Evolutionary conservation across 1,140 invertebrate species (phyloP).

Genomic region (Drosophila nasuta): DNA sequence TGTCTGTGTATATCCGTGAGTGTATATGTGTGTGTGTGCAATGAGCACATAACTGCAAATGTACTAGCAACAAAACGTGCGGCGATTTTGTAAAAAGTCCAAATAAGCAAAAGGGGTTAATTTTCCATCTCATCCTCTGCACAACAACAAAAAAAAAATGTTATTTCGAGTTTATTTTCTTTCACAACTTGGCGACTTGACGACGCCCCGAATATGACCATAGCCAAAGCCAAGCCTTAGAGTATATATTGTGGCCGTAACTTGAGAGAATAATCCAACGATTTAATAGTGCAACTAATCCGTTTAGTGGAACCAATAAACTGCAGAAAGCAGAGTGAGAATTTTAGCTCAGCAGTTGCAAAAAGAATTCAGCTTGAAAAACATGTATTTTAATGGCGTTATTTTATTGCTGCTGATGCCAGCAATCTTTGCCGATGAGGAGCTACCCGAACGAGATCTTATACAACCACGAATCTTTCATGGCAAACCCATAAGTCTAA

Average conservation of each 20-base stretch:
- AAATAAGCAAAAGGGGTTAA: conserved; percentile 24
- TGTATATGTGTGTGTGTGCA: conserved; percentile 48
- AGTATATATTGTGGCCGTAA: conserved; percentile 1
- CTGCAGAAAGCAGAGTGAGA: neutral
- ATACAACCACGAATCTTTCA: conserved; percentile 34
- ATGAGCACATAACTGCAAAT: conserved; percentile 79
- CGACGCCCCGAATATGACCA: conserved; percentile 50
- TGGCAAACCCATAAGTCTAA: neutral
- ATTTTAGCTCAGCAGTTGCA: neutral
- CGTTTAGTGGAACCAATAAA: conserved; percentile 8
- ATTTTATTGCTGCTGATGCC: neutral
- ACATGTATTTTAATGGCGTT: conserved; percentile 15
- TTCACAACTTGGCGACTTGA: conserved; percentile 7
- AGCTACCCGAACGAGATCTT: neutral
- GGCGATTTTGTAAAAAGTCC: conserved; percentile 67
- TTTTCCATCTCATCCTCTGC: neutral
- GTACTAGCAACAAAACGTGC: conserved; percentile 82
- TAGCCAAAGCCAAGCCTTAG: conserved; percentile 6
- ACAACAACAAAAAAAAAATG: too few species aligned
- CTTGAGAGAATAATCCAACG: conserved; percentile 6
- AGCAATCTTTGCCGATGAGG: neutral
- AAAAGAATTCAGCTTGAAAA: neutral
- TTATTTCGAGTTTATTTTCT: conserved; percentile 5
- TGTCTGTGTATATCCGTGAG: conserved; percentile 22
- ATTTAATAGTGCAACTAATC: conserved; percentile 29